Percentiles rank a stretch among this genome's conserved stretches.
phyloP scores from a whole-genome alignment of 2,888 invertebrate species.

The Cosmopolites sordidus region DNA sequence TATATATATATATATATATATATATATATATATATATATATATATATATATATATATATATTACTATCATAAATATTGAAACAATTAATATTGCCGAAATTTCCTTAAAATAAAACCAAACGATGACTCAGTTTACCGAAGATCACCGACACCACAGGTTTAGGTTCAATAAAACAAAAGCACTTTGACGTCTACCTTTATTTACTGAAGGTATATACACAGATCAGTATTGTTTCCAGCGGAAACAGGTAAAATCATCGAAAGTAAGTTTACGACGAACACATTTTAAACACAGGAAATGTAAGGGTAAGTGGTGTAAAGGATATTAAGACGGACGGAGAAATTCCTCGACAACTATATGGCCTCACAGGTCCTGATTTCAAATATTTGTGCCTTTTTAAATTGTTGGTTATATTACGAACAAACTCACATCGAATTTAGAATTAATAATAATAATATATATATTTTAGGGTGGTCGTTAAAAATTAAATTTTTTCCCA shows the following conservation, averaged over 20 bases:
- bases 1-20: too few relatives aligned
- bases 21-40: too few relatives aligned
- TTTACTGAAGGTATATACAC: slow-evolving; percentile 20
- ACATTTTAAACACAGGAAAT: slow-evolving; percentile 18
- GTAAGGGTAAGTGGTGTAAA: slow-evolving; percentile 15
- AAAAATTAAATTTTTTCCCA: too few relatives aligned
- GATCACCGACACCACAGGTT: slow-evolving; percentile 14
- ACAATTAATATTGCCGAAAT: too few relatives aligned
- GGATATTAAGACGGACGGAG: slow-evolving; percentile 1
- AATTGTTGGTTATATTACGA: too few relatives aligned
- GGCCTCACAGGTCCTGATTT: background rate
- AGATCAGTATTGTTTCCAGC: slow-evolving; percentile 14
- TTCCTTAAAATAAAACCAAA: too few relatives aligned
- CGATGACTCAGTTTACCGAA: slow-evolving; percentile 14
- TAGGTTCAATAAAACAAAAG: slow-evolving; percentile 20
- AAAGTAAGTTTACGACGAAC: slow-evolving; percentile 15
- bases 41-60: too few relatives aligned
- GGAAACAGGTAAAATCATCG: slow-evolving; percentile 24
- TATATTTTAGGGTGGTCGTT: too few relatives aligned
- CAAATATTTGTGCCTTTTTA: too few relatives aligned
- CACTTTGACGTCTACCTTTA: slow-evolving; percentile 20
- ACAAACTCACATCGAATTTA: too few relatives aligned
- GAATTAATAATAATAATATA: too few relatives aligned
- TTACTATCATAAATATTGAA: too few relatives aligned
- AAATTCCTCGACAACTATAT: background rate